Evolutionary conservation across 23 tunicate genomes (phyloP), one percentile per base, ranked within the genome.

Genomic region (Halocynthia roretzi): DNA sequence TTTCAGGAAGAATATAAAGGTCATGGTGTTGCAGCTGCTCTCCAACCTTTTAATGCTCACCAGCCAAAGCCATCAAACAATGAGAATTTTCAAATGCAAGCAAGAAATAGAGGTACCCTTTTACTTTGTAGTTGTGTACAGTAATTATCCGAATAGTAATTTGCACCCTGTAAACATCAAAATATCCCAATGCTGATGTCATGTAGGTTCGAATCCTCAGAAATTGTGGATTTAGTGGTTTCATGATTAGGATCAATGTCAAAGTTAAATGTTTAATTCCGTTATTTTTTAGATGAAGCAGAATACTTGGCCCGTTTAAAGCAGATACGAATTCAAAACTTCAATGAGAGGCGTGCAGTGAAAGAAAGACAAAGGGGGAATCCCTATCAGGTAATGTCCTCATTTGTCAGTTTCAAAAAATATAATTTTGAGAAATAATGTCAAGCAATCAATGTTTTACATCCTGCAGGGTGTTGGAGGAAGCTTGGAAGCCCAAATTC

Each of bases 311-410:
- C 83, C 7, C 71, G 83, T 48, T 75, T 89, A 62, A 74, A 80
- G 54, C 87, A 83, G 58, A 89, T 89, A 50, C 76, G 96, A 53
- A 70, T 58, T n/a, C 96, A 89, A 76, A 89, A 89, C 78, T 89
- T 72, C 84, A 75, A 84, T 68, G 96, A 89, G 53, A 71, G 96
- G 64, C 75, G 82, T 80, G 80, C 80, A 17, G 49, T 89, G 40
- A 60, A 67, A 15, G 61, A 89, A 10, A 89, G 80, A 61, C 70
- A 78, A 17, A 52, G 51, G 50, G 74, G 77, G 8, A 74, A 74
- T 14, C 87, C 80, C 21, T 86, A 86, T 61, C 75, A 80, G 71
- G 90, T 85, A 44, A 62, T 40, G 22, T 15, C 48, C 70, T 10
- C 22, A 58, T 58, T 58, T 58, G 63, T 2, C 2, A 58, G 15